These are phyloP conservation scores for Lithophane ornitopus DNA, from an alignment of 2,888 invertebrate species.

Conservation along the genomic window DNA sequence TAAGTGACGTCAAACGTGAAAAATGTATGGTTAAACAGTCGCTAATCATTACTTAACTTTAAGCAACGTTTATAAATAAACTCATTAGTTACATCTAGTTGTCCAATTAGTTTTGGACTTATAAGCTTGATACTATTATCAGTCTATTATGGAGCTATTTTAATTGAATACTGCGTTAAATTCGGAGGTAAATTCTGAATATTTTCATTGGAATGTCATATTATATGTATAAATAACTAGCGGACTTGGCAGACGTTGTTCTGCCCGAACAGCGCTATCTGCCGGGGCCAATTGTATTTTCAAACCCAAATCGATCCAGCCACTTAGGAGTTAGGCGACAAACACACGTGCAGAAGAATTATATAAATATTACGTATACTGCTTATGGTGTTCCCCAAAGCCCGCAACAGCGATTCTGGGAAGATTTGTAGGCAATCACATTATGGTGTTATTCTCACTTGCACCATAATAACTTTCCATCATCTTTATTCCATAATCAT, in stretches of 20 bases:
- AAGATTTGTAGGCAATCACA: slow-evolving; percentile 8
- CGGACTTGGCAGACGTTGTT: too few relatives aligned
- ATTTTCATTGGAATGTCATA: neutral
- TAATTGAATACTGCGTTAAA: neutral
- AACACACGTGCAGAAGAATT: too few relatives aligned
- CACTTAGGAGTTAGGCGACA: too few relatives aligned
- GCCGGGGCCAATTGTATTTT: too few relatives aligned
- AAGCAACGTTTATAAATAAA: too few relatives aligned
- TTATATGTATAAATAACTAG: neutral
- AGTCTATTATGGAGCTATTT: neutral
- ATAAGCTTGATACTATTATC: slow-evolving; percentile 19
- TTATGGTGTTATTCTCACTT: slow-evolving; percentile 11
- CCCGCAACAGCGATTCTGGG: slow-evolving; percentile 10
- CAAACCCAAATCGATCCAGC: too few relatives aligned
- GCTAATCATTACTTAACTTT: too few relatives aligned
- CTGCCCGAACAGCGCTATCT: too few relatives aligned
- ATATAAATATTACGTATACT: neutral
- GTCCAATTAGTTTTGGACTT: slow-evolving; percentile 52
- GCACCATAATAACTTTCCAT: slow-evolving; percentile 8
- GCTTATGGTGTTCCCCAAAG: neutral
- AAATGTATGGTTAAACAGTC: too few relatives aligned
- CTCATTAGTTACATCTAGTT: slow-evolving; percentile 24
- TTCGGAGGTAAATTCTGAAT: neutral
- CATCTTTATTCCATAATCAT: slow-evolving; percentile 15
- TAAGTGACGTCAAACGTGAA: too few relatives aligned